These are phyloP conservation scores for Pachypsylla venusta DNA, from an alignment of 1,140 invertebrate genomes.

Conservation along the genomic window DNA sequence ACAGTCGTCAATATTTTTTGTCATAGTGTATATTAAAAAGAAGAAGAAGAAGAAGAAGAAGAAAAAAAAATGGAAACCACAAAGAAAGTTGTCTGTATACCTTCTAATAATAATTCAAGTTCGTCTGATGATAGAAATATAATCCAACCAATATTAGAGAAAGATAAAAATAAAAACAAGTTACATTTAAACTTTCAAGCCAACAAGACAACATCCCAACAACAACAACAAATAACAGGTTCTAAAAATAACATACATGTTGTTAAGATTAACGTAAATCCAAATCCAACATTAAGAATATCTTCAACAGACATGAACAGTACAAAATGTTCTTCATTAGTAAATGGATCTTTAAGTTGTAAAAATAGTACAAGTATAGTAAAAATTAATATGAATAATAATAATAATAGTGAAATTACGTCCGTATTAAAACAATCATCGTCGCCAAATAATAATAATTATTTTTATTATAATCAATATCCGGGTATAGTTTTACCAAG, in stretches of 20 bases:
- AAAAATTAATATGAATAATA: neutral
- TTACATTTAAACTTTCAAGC: conserved; percentile 7
- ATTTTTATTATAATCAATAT: conserved; percentile 1
- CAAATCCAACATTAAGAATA: no score
- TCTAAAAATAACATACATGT: neutral
- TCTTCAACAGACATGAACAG: no score
- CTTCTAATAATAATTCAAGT: no score
- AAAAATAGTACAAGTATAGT: neutral
- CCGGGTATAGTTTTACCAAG: conserved; percentile 28
- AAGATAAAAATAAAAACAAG: conserved; percentile 8
- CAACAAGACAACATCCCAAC: conserved; percentile 4
- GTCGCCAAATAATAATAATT: neutral
- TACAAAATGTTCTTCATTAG: no score
- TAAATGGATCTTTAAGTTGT: no score
- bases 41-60: no score
- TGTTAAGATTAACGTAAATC: conserved; percentile 6
- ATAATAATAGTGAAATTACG: neutral
- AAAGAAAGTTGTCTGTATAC: no score
- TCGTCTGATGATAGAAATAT: no score
- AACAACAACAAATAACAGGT: conserved; percentile 7
- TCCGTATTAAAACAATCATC: neutral
- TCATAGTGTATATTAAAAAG: no score
- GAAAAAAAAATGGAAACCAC: no score
- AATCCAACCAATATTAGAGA: neutral
- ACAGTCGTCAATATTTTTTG: no score